These are phyloP conservation scores for Phasianus colchicus DNA, from an alignment of 2,113 vertebrate genomes.

Conservation along the genomic window DNA sequence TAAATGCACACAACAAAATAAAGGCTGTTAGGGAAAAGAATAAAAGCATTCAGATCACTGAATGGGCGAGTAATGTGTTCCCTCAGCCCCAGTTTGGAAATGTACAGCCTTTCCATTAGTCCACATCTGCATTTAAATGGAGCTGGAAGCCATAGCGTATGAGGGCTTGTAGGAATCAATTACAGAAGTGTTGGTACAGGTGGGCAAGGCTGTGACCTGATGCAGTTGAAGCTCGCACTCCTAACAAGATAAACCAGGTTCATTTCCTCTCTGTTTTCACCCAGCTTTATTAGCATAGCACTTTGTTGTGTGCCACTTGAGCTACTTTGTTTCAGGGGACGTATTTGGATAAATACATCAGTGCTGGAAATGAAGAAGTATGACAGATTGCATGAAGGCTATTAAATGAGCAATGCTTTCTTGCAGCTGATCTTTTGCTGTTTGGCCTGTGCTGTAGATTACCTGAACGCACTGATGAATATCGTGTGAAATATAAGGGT, in stretches of 20 bases:
- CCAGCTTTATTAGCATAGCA: background rate
- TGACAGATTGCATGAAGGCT: background rate
- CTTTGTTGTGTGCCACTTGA: background rate
- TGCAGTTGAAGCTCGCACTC: background rate
- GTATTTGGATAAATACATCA: background rate
- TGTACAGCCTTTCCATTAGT: constrained; percentile 11
- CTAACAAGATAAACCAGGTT: constrained; percentile 2
- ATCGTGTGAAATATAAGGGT: background rate
- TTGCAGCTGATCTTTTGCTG: background rate
- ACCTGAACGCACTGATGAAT: background rate
- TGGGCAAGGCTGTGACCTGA: background rate
- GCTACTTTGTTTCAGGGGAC: background rate
- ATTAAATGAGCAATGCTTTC: background rate
- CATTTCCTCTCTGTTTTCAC: background rate
- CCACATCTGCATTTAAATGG: constrained; percentile 56
- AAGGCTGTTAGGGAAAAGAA: constrained; percentile 24
- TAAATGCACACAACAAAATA: constrained; percentile 40
- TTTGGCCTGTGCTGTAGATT: background rate
- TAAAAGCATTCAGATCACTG: constrained; percentile 36
- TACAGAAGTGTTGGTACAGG: background rate
- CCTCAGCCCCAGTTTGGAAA: constrained; percentile 33
- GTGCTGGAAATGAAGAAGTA: background rate
- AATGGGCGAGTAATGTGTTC: constrained; percentile 26
- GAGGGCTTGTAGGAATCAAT: constrained; percentile 10
- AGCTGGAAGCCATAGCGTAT: background rate